Evolutionary conservation across 2,888 invertebrate genomes (phyloP), one percentile per base, ranked within the genome.

Genomic region (Bimastos eiseni): DNA sequence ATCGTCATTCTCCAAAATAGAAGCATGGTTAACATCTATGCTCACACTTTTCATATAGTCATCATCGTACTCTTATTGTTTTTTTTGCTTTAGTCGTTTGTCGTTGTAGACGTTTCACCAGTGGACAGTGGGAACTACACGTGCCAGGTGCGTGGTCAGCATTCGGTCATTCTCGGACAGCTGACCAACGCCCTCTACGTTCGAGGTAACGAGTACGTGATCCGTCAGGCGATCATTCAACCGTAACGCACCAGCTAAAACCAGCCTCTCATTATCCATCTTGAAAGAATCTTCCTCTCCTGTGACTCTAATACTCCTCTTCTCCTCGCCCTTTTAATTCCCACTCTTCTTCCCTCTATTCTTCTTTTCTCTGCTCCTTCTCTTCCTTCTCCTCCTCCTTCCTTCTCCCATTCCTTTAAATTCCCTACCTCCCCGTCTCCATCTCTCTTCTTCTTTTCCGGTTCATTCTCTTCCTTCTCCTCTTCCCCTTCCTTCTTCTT

Each of bases 81-180:
- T n/a, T n/a, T n/a, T n/a, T n/a, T n/a, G 30, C n/a, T n/a, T 3
- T 15, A 2, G 84, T 84, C 21, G 84, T 84, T 84, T 86, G 86
- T 86, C 34, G 86, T 86, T 86, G 86, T 36, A 91, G 91, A 91
- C 30, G 49, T 91, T 19, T 41, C 37, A 24, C 15, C 55, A 30
- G 38, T 41, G 83, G 91, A 91, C 91, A 91, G 89, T 34, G 91
- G 89, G n/a, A 91, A 91, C 41, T 91, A 91, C 89, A 91, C 91
- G 21, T 91, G 91, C 33, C 89, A 91, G 44, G 89, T 91, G 44
- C 55, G 91, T 83, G 91, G 91, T 11, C 38, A 89, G 30, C 83
- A 89, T 55, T 89, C 55, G 30, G 41, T n/a, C 30, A 34, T 89
- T n/a, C 89, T 91, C 30, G 91, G 83, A 15, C 89, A 91, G 34